Conservation (phyloP, 2,113 vertebrate genomes). For the Sorex fumeus region DNA sequence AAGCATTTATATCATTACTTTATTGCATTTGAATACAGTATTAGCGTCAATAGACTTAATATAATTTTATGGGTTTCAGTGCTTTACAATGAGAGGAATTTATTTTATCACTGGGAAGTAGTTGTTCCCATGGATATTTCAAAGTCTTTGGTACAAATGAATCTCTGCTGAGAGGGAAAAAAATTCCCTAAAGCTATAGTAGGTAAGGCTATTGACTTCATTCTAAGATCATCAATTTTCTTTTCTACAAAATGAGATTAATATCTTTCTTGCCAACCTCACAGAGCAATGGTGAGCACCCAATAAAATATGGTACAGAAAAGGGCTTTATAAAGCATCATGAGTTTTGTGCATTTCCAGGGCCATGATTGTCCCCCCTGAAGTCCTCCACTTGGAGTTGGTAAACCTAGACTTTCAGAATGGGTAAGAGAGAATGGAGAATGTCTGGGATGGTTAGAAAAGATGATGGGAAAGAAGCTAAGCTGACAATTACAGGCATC, state of each 20-base stretch:
- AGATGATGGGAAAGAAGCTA: neutral
- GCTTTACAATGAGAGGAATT: constrained; percentile 71
- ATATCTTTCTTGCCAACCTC: neutral
- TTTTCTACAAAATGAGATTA: constrained; percentile 16
- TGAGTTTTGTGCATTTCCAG: neutral
- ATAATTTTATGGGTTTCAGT: constrained; percentile 69
- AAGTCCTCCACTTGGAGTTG: neutral
- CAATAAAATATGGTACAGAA: neutral
- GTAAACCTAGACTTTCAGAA: neutral
- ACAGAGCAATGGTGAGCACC: neutral
- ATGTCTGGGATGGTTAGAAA: constrained; percentile 1
- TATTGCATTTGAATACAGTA: constrained; percentile 74
- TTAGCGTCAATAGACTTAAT: constrained; percentile 77
- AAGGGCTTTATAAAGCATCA: neutral
- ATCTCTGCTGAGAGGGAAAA: constrained; percentile 22
- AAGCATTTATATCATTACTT: constrained; percentile 77
- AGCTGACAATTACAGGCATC: neutral
- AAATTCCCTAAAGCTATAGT: neutral
- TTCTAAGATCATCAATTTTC: neutral
- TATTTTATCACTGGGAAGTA: constrained; percentile 62
- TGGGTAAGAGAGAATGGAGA: neutral
- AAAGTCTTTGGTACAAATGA: constrained; percentile 31
- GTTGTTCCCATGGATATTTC: constrained; percentile 58
- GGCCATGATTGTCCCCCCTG: fast-evolving
- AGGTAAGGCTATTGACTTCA: too few species aligned